Base-by-base conservation (phyloP, 2,888 invertebrate species). In the Tortrix viridana region DNA sequence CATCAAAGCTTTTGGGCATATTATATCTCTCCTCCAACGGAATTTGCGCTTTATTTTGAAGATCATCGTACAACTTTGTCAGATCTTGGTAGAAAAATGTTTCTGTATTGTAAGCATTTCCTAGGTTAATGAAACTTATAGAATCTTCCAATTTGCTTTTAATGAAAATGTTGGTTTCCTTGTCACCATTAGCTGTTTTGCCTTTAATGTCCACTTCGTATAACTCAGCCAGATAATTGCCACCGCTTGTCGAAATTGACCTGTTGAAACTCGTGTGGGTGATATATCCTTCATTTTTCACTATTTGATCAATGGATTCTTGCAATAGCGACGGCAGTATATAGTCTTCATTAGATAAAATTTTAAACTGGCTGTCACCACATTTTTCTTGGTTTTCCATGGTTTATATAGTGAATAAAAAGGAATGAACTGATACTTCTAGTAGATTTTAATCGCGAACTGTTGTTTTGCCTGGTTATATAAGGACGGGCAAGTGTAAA, bases 71-170 rank as follows among this genome's bases (percentile, higher is more conserved):
- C 12, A 38, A 12, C 12, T 38, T 38, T 5, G 68, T 65, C 1
- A 87, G 65, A 53, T 85, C 76, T n/a, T 65, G 76, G 64, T 87
- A 86, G 41, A 76, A 65, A 49, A 74, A 81, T 0, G 74, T 69
- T 74, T 88, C 88, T 38, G 71, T 79, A 2, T 57, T 43, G 46
- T 81, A 86, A 0, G 80, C 68, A 37, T 77, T 77, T 9, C 67
- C 37, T 5, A 84, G 57, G 0, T 80, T 73, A 48, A 80, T 71
- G n/a, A 82, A 70, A 65, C 73, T 71, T 50, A 79, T 61, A 18
- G 75, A 71, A 2, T 63, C 65, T 5, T 69, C 64, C 23, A 80
- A 68, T 16, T 78, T 38, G n/a, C 74, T 69, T 66, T 88, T 88
- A 1, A 80, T 67, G 65, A 88, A 88, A 23, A 86, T 70, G 47